A percentile compares a stretch with the other conserved stretches of the same genome.
These are phyloP conservation scores for Sorex araneus DNA, from an alignment of 2,113 vertebrate species.

Conservation along the genomic window DNA sequence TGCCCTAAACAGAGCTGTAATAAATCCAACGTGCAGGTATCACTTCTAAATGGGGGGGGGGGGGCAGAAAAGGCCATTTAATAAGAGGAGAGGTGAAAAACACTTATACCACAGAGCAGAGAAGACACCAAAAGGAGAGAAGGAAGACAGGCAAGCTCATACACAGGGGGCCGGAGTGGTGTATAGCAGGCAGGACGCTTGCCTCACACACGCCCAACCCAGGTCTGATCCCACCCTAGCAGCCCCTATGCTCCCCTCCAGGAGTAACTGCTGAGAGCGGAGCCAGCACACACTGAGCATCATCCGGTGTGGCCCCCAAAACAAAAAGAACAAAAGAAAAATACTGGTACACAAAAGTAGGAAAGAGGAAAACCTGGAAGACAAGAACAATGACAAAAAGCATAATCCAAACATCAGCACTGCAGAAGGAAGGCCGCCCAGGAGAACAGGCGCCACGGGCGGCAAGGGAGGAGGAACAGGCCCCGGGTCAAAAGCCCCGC, in stretches of 20 bases:
- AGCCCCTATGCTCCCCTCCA: too few species aligned
- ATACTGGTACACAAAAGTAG: not conserved
- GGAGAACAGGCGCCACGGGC: not conserved
- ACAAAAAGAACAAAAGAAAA: too few species aligned
- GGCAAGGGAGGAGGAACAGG: not conserved
- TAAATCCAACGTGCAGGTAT: not conserved
- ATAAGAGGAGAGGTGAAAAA: not conserved
- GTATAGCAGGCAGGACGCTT: too few species aligned
- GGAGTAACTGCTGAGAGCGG: too few species aligned
- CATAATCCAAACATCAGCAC: not conserved
- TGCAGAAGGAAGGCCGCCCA: not conserved
- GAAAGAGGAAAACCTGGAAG: not conserved
- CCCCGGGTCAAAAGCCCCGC: not conserved
- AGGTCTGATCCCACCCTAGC: too few species aligned
- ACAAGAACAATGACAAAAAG: not conserved
- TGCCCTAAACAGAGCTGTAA: not conserved
- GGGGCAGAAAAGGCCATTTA: not conserved
- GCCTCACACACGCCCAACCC: too few species aligned
- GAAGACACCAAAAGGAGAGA: constrained; percentile 38
- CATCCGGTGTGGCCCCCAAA: too few species aligned
- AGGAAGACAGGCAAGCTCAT: not conserved
- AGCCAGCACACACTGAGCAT: too few species aligned
- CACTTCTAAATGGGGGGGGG: constrained; percentile 17
- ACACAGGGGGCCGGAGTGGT: not conserved
- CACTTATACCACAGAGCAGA: constrained; percentile 17